Conservation (phyloP, 2,113 vertebrate genomes). For the Daubentonia madagascariensis region DNA sequence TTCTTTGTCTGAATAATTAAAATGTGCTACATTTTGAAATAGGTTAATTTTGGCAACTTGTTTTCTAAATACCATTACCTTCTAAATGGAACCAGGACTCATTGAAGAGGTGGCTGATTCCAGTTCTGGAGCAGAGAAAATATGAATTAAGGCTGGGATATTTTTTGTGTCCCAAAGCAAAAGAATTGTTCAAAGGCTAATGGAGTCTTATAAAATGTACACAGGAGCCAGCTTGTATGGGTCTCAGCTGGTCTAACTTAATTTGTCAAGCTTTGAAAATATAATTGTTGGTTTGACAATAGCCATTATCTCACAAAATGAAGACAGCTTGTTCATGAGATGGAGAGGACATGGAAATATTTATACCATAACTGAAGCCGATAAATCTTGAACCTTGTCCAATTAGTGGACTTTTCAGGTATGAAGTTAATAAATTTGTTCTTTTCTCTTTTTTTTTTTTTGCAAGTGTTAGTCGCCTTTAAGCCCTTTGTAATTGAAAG, state of each 20-base stretch:
- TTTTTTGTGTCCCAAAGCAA: background rate
- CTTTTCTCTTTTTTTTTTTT: background rate
- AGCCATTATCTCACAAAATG: background rate
- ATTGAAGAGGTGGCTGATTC: background rate
- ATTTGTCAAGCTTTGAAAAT: background rate
- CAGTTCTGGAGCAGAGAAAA: background rate
- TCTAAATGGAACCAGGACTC: background rate
- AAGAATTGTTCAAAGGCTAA: background rate
- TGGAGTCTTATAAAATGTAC: background rate
- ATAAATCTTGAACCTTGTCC: background rate
- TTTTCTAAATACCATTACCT: background rate
- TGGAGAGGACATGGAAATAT: background rate
- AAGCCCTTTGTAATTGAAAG: background rate
- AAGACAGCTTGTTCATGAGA: background rate
- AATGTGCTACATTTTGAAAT: background rate
- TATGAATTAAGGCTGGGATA: background rate
- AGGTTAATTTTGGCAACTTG: background rate
- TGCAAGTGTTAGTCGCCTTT: background rate
- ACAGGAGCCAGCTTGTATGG: background rate
- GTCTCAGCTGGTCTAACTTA: background rate
- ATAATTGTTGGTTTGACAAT: no score
- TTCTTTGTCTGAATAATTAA: background rate
- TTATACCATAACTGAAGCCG: background rate
- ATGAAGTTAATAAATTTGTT: background rate
- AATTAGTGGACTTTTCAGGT: background rate